Evolutionary conservation across 2,888 invertebrate genomes (phyloP).

Genomic region (Epistrophe grossulariae): DNA sequence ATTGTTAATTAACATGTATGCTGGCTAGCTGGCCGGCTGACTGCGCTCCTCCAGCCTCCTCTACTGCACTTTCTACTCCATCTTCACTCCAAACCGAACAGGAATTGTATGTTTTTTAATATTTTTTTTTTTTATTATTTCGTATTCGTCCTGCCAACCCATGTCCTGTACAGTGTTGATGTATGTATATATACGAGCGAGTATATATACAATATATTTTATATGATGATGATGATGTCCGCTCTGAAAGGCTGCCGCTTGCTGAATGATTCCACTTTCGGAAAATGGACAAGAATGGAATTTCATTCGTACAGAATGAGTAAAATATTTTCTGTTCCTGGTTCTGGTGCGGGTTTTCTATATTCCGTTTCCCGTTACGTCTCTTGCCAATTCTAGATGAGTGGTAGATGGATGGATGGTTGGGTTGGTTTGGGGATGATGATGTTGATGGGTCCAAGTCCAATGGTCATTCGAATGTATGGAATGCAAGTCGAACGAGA

Average conservation of each 20-base stretch:
- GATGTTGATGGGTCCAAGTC: conserved; percentile 48
- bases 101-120: conserved; percentile 21
- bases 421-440: conserved; percentile 33
- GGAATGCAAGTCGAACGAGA: conserved; percentile 58
- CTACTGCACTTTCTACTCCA: not conserved
- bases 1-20: conserved; percentile 81
- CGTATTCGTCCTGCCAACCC: conserved; percentile 40
- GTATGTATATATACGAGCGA: not conserved
- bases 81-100: not conserved
- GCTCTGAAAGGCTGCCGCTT: conserved; percentile 50
- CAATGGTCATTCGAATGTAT: conserved; percentile 67
- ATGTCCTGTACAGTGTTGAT: not conserved
- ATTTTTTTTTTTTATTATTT: conserved; percentile 23
- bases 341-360: not conserved
- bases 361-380: not conserved
- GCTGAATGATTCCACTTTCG: conserved; percentile 63
- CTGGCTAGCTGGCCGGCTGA: conserved; percentile 10
- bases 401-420: not conserved
- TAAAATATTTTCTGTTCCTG: conserved; percentile 68
- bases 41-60: conserved; percentile 4
- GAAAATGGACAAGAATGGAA: conserved; percentile 76
- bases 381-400: not conserved
- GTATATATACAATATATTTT: conserved; percentile 55
- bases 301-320: conserved; percentile 73
- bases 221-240: conserved; percentile 69